Conservation (phyloP, 2,113 vertebrate genomes). For the Callorhinus ursinus region DNA sequence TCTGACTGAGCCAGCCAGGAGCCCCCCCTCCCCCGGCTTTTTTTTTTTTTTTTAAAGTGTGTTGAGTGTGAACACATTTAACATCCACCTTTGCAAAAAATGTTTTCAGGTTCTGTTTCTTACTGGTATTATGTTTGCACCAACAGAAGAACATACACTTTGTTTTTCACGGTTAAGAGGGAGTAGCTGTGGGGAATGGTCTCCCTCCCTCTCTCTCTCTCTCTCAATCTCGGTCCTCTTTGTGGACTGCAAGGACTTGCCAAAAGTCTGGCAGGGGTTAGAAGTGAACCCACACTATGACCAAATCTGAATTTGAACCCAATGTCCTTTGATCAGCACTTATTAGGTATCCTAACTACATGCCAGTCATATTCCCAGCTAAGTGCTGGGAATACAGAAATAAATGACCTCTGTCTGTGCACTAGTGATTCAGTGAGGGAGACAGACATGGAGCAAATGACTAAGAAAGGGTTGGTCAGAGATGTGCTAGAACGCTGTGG, state of each 20-base stretch:
- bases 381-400: neutral
- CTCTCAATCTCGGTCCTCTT: neutral
- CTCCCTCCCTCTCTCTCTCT: neutral
- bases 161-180: neutral
- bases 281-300: neutral
- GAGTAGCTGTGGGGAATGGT: neutral
- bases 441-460: neutral
- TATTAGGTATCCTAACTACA: neutral
- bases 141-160: neutral
- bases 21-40: too few relatives aligned
- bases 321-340: neutral
- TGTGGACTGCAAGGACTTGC: neutral
- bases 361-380: neutral
- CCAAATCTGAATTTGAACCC: neutral
- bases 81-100: neutral
- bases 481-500: accelerated
- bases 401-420: neutral
- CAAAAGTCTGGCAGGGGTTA: neutral
- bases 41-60: neutral
- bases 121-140: neutral
- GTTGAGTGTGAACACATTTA: neutral
- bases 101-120: neutral
- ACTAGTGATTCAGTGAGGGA: neutral
- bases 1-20: neutral
- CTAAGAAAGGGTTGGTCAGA: too few relatives aligned